A percentile compares a stretch with the other conserved stretches of the same genome.
Evolutionary conservation across 2,113 vertebrate genomes (phyloP).

Genomic region (Chaetorhynchus papuensis): DNA sequence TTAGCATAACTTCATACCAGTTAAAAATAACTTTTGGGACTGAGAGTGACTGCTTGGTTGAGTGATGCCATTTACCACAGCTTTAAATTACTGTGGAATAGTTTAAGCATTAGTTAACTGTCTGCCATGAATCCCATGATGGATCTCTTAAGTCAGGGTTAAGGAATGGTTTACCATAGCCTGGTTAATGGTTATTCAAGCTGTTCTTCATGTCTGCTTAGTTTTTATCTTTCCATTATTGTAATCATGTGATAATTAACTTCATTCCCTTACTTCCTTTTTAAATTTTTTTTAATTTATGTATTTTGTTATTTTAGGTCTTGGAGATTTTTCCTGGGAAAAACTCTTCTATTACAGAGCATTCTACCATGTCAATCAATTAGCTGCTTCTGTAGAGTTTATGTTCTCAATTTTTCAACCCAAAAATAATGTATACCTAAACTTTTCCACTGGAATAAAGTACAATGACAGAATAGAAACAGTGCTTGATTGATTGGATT

Average conservation of each 20-base stretch:
- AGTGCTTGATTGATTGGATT: constrained; percentile 50
- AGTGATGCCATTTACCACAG: constrained; percentile 41
- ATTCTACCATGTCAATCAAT: constrained; percentile 9
- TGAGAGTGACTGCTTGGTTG: constrained; percentile 52
- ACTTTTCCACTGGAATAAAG: not conserved
- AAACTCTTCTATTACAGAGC: not conserved
- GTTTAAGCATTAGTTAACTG: constrained; percentile 69
- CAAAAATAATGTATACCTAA: constrained; percentile 6
- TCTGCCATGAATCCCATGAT: constrained; percentile 61
- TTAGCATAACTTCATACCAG: constrained; percentile 46
- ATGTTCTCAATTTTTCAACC: not conserved
- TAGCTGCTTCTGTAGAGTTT: not conserved
- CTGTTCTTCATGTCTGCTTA: constrained; percentile 70
- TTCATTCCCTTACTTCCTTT: not conserved
- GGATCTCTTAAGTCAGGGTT: constrained; percentile 67
- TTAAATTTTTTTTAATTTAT: not conserved
- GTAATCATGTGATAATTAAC: constrained; percentile 69
- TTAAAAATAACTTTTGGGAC: constrained; percentile 64
- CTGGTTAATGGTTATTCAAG: constrained; percentile 73
- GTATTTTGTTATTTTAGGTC: constrained; percentile 23
- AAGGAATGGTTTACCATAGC: constrained; percentile 70
- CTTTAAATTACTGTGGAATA: constrained; percentile 67
- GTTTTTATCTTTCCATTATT: constrained; percentile 63
- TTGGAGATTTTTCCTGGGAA: not conserved
- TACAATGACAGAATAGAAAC: not conserved